These are phyloP conservation scores for Musca domestica DNA, from an alignment of 1,140 invertebrate genomes.

Conservation along the genomic window DNA sequence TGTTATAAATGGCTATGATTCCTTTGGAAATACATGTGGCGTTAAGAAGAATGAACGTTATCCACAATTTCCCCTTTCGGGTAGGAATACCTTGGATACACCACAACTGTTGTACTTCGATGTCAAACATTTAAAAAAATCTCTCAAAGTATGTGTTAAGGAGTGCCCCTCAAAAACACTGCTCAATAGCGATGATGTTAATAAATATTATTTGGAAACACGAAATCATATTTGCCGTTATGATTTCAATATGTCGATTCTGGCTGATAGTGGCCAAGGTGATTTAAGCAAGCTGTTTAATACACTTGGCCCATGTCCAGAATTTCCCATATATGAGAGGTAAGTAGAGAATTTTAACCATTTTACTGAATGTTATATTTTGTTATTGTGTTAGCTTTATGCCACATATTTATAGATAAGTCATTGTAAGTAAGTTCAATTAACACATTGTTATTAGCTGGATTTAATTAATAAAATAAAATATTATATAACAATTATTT, in stretches of 20 bases:
- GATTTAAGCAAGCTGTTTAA: slow-evolving; percentile 59
- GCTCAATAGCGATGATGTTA: slow-evolving; percentile 64
- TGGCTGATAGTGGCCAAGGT: slow-evolving; percentile 44
- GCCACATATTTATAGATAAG: neutral
- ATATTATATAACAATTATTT: no score
- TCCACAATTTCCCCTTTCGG: slow-evolving; percentile 71
- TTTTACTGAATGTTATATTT: neutral
- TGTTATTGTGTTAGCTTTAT: slow-evolving; percentile 1
- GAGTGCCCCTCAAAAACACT: slow-evolving; percentile 75
- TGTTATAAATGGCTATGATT: slow-evolving; percentile 90
- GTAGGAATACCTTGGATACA: slow-evolving; percentile 76
- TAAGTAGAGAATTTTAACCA: slow-evolving; percentile 12
- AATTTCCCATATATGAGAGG: slow-evolving; percentile 69
- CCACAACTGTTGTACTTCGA: slow-evolving; percentile 84
- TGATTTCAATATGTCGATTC: slow-evolving; percentile 64
- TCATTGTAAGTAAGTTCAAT: no score
- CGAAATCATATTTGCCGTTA: slow-evolving; percentile 73
- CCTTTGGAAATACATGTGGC: slow-evolving; percentile 94
- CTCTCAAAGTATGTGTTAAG: slow-evolving; percentile 86
- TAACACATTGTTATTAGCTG: no score
- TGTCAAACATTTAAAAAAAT: slow-evolving; percentile 69
- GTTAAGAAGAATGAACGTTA: slow-evolving; percentile 74
- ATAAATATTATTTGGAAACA: slow-evolving; percentile 71
- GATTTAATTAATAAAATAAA: no score
- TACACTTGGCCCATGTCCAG: slow-evolving; percentile 70